Base-by-base conservation (phyloP, 2,888 invertebrate species). In the Adelphocoris suturalis region DNA sequence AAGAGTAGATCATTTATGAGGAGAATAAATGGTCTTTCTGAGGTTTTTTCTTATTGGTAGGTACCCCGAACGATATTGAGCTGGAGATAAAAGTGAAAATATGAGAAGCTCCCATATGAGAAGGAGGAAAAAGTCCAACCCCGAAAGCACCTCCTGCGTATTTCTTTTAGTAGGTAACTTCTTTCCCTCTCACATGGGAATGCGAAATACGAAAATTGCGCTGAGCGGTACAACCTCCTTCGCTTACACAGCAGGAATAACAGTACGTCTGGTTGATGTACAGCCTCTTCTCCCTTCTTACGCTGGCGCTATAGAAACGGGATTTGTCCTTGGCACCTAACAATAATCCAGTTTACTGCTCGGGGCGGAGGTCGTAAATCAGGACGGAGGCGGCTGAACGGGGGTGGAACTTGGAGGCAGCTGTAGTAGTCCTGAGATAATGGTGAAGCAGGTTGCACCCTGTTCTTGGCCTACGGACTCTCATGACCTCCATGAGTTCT, bases 241-340 rank as follows among this genome's bases (percentile, higher is more conserved):
- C 11, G 68, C 68, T 68, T 68, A 68, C 68, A 68, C 68, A 68
- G 68, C 68, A 68, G 23, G 27, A 68, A 68, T 68, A 68, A 23
- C 68, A 68, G 68, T 19, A 68, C 68, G 23, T 68, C 68, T 68
- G 68, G 68, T 68, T 68, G 68, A 68, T 68, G 23, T 68, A 23
- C 23, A 68, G 68, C 68, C 13, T 27, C 12, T 19, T n/a, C 68
- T 68, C 68, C 27, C 68, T 68, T 27, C 23, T 19, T 12, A 23
- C 23, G 68, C 23, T 27, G 27, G 68, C 68, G 68, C 23, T 19
- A 68, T 23, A 68, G 68, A 68, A 61, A 68, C 68, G 68, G 68
- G 68, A 68, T 68, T 68, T 68, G 23, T 68, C 68, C 68, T 68
- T 68, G 68, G 68, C 68, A 68, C 68, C 68, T 68, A 68, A 68